Percentiles rank a stretch among this genome's conserved stretches.
Evolutionary conservation across 2,888 invertebrate species (phyloP).

Genomic region (Bembecia ichneumoniformis): DNA sequence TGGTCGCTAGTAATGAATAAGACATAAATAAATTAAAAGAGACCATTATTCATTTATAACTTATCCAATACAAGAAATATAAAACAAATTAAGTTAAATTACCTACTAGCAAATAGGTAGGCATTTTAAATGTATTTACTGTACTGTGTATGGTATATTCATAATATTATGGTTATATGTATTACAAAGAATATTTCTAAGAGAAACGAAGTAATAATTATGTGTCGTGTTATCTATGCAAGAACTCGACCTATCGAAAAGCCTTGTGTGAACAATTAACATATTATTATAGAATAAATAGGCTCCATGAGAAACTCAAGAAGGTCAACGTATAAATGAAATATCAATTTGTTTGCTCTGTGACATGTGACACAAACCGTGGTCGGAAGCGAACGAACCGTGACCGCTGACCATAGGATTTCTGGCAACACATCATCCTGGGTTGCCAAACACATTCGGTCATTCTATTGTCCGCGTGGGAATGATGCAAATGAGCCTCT

Average conservation of each 20-base stretch:
- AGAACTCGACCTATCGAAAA: background rate
- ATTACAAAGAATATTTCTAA: too few relatives aligned
- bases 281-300: constrained; percentile 10
- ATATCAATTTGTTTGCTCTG: constrained; percentile 27
- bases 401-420: constrained; percentile 48
- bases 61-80: too few relatives aligned
- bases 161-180: too few relatives aligned
- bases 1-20: too few relatives aligned
- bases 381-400: constrained; percentile 24
- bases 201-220: too few relatives aligned
- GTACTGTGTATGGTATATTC: too few relatives aligned
- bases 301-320: constrained; percentile 4
- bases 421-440: constrained; percentile 61
- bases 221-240: too few relatives aligned
- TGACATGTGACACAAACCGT: constrained; percentile 17
- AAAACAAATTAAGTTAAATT: too few relatives aligned
- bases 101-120: too few relatives aligned
- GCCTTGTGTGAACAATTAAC: background rate
- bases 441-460: constrained; percentile 67
- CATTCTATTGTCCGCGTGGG: constrained; percentile 71
- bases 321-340: background rate
- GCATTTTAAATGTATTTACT: too few relatives aligned
- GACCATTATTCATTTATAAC: too few relatives aligned
- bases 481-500: constrained; percentile 69
- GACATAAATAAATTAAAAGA: too few relatives aligned